phyloP scores from a whole-genome alignment of 2,113 vertebrate species.

The Saccopteryx leptura region DNA sequence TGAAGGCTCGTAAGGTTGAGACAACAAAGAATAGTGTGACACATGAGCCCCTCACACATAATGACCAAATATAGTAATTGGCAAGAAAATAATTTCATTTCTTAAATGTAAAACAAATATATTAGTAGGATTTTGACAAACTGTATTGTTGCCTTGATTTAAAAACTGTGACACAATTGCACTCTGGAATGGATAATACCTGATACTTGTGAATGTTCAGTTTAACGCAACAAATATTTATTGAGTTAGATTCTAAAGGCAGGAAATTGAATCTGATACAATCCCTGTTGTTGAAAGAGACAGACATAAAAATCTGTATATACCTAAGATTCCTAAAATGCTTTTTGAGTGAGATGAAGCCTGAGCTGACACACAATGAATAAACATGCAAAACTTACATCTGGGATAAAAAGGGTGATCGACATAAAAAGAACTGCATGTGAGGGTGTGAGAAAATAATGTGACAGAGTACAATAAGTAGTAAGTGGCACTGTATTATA shows the following conservation, averaged over 20 bases:
- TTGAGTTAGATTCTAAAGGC: background rate
- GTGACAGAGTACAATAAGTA: background rate
- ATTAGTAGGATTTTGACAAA: background rate
- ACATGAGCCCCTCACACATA: background rate
- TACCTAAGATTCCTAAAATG: background rate
- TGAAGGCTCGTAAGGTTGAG: background rate
- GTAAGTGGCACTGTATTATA: background rate
- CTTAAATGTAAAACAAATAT: background rate
- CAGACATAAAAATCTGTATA: background rate
- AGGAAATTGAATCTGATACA: background rate
- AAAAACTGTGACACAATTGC: background rate
- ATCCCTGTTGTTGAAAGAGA: background rate
- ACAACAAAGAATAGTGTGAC: fast-evolving
- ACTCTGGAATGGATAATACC: background rate
- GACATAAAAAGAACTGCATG: background rate
- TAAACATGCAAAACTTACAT: background rate
- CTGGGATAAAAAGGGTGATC: background rate
- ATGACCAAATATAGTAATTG: background rate
- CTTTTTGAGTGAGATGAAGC: background rate
- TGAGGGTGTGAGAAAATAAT: background rate
- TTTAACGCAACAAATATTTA: background rate
- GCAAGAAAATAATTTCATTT: background rate
- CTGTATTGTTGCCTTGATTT: background rate
- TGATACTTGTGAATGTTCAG: background rate
- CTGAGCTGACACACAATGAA: background rate